A percentile compares a stretch with the other conserved stretches of the same genome.
Conservation (phyloP, 2,113 vertebrate species). For the Orthochromis indermauri region DNA sequence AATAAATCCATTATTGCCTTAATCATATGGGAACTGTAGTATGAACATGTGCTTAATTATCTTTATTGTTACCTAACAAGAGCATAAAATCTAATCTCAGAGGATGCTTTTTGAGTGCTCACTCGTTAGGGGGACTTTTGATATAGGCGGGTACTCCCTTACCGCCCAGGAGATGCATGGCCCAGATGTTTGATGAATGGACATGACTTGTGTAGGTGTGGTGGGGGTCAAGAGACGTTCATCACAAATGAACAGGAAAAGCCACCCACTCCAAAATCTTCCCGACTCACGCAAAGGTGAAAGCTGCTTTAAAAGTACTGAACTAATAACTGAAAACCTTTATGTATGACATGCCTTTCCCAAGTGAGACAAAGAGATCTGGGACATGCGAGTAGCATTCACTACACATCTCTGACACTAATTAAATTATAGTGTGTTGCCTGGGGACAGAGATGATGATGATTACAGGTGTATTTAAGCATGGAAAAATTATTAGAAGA, state of each 20-base stretch:
- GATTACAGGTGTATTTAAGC: not conserved
- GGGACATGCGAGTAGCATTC: not conserved
- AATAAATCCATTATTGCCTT: not conserved
- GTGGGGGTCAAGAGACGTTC: constrained; percentile 32
- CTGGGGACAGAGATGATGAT: not conserved
- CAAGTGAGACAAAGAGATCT: not conserved
- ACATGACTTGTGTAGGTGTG: constrained; percentile 27
- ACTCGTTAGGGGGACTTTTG: not conserved
- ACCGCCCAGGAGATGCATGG: constrained; percentile 50
- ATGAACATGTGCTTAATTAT: not conserved
- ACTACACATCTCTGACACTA: not conserved
- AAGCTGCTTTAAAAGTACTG: not conserved
- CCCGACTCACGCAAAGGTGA: not conserved
- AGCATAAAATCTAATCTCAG: not conserved
- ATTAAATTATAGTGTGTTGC: not conserved
- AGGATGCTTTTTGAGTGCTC: not conserved
- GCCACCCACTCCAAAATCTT: not conserved
- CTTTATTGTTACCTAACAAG: not conserved
- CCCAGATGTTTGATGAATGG: constrained; percentile 52
- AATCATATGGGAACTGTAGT: not conserved
- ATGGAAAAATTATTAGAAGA: not conserved
- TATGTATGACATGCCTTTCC: not conserved
- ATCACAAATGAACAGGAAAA: constrained; percentile 30
- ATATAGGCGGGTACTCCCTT: not conserved
- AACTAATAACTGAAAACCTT: not conserved